Evolutionary conservation across 2,797 vertebrate species (phyloP), one percentile per base, ranked within the genome.

Genomic region (Leptodactylus fallax): DNA sequence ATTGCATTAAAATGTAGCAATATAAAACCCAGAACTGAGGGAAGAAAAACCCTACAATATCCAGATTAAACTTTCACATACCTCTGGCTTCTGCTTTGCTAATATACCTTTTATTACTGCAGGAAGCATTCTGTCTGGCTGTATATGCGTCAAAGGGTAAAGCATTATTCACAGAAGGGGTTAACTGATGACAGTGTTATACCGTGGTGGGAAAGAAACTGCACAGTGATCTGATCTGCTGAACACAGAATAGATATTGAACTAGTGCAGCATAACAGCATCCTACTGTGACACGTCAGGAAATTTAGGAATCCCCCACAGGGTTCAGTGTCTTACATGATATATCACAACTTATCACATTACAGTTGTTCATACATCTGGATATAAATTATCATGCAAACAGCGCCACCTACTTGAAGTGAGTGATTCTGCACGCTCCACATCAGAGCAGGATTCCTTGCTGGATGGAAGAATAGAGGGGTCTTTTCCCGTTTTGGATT

Each of bases 381-480:
- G 14, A 51, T 23, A 77, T 10, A 71, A 81, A 86, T 23, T 7
- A 47, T 60, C 13, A 49, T 63, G 85, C 74, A 60, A 23, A 69
- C 27, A 67, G 76, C 84, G 56, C 88, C 84, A 86, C 84, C 79
- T 86, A 89, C 88, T 69, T 89, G 88, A 65, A 85, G 61, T 82
- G n/a, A n/a, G 12, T 47, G 17, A 58, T 14, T 89, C 84, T 78
- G 72, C 87, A 53, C 61, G 51, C 27, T 83, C 79, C 60, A 86
- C 83, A 77, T 81, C 78, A 0, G 10, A 72, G 49, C 56, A 16
- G 76, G 36, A 56, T 10, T 88, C 83, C 51, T 63, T 27, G 13
- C 47, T 9, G 25, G 49, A 47, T 7, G n/a, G 11, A 6, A 23
- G 49, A 16, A 16, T 6, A 17, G 86, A 45, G 16, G 58, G 58